Evolutionary conservation across 2,888 invertebrate genomes (phyloP), one percentile per base, ranked within the genome.

Genomic region (Leptopterna dolabrata): DNA sequence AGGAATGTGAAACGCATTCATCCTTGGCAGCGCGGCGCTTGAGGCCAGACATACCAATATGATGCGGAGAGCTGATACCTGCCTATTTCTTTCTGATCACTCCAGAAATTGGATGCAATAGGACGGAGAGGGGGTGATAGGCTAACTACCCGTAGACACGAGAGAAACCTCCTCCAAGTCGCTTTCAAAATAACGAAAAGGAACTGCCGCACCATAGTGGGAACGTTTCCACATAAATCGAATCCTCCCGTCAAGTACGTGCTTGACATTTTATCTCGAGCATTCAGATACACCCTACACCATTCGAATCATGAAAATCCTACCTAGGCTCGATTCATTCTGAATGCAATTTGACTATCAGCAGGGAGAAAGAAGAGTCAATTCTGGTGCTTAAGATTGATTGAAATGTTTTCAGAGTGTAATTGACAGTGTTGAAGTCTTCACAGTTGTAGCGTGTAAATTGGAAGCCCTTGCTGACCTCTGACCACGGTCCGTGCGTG

Each of bases 111-210:
- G 63, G 63, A 63, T 63, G 63, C 63, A 63, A 63, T 63, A 63
- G 63, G 24, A n/a, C 24, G 11, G 19, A 4, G 24, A 24, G 11
- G 7, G 24, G 24, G 63, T 4, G 36, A 36, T 36, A 36, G 19
- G 24, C 24, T 63, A 63, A 63, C 63, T 63, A 27, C 63, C 63
- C 24, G 63, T 63, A 63, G 63, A 63, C 63, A 63, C 63, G 63
- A 63, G 19, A 55, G 63, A 63, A 24, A 63, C 63, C 63, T 24
- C 24, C 63, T 24, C 24, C 63, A 63, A 63, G 63, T 24, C 78
- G 78, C 27, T 41, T 78, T 78, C 45, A 45, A 78, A 78, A 78
- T 45, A 78, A 78, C 78, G 27, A 78, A 78, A 43, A 78, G 78
- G 78, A 45, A 45, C 78, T 24, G 76, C 76, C 45, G 14, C 41